These are phyloP conservation scores for Lampris megalopsis DNA, from an alignment of 2,113 vertebrate species.

Conservation along the genomic window DNA sequence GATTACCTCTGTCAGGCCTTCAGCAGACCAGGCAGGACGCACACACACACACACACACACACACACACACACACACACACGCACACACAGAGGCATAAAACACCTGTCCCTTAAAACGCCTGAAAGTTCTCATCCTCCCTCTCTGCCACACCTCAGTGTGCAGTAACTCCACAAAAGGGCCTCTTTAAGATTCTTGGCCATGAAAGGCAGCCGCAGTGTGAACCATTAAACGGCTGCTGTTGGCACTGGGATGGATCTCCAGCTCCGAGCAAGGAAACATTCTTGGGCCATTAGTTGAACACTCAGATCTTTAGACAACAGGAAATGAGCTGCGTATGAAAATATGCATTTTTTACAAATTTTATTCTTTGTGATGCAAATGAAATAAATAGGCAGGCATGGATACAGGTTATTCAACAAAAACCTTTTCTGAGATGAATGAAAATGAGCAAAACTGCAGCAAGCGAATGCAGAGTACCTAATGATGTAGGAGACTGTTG, in stretches of 20 bases:
- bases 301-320: constrained; percentile 62
- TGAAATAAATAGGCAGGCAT: constrained; percentile 52
- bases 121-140: constrained; percentile 62
- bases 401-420: constrained; percentile 38
- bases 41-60: constrained; percentile 5
- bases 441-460: constrained; percentile 33
- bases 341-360: constrained; percentile 18
- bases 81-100: constrained; percentile 55
- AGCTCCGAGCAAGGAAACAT: constrained; percentile 54
- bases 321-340: constrained; percentile 46
- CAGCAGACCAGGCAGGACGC: constrained; percentile 48
- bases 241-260: constrained; percentile 64
- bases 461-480: constrained; percentile 33
- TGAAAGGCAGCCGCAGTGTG: constrained; percentile 66
- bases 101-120: constrained; percentile 76
- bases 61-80: constrained; percentile 22
- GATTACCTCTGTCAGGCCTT: constrained; percentile 80
- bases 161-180: constrained; percentile 69
- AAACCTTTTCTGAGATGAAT: constrained; percentile 49
- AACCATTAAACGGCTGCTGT: constrained; percentile 81
- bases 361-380: constrained; percentile 66
- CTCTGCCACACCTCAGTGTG: constrained; percentile 74
- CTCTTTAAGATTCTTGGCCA: constrained; percentile 72
- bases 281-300: constrained; percentile 60
- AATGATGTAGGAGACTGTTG: constrained; percentile 45